Base-by-base conservation (phyloP, 2,797 vertebrate species). In the Propithecus deckenii region DNA sequence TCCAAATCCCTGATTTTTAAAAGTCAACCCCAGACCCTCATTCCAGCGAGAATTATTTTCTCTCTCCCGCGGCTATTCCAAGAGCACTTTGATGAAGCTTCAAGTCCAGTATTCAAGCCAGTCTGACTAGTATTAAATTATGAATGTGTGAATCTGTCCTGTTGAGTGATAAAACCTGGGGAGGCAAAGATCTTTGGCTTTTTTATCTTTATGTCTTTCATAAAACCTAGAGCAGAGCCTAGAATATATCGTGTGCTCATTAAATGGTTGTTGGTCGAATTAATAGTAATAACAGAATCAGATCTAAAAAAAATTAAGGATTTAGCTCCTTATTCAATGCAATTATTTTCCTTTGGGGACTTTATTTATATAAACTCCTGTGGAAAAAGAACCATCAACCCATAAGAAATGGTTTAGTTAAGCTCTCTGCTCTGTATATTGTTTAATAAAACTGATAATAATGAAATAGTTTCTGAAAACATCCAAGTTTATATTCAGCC, bases 391-490 rank as follows among this genome's bases (percentile, higher is more conserved):
- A 86, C 67, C 14, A 84, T 67, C 69, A 35, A 52, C 67, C n/a
- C n/a, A 17, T 63, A 75, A 88, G 78, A 92, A 96, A 88, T n/a
- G 10, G 32, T 48, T 96, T 94, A 69, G 79, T 59, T 86, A 88
- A 93, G 65, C 25, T 79, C 35, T 91, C 75, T 80, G 28, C 30
- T 93, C 65, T 94, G 83, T 38, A 57, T 74, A 14, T 69, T 83
- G 11, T 79, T 81, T 90, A 88, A 61, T 11, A 61, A 96, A 95
- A 84, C 61, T 50, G 48, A 57, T 55, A 86, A 79, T 23, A 86
- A 43, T 87, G 50, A 95, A 91, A 59, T 71, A 48, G 86, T 98
- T 89, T 35, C 81, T 85, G 86, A 23, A 41, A 50, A 48, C 18
- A 89, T 32, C 59, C 46, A 84, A 69, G 28, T 94, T 96, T 87